A percentile compares a stretch with the other conserved stretches of the same genome.
Evolutionary conservation across 2,888 invertebrate species (phyloP).

Genomic region (Zeuzera pyrina): DNA sequence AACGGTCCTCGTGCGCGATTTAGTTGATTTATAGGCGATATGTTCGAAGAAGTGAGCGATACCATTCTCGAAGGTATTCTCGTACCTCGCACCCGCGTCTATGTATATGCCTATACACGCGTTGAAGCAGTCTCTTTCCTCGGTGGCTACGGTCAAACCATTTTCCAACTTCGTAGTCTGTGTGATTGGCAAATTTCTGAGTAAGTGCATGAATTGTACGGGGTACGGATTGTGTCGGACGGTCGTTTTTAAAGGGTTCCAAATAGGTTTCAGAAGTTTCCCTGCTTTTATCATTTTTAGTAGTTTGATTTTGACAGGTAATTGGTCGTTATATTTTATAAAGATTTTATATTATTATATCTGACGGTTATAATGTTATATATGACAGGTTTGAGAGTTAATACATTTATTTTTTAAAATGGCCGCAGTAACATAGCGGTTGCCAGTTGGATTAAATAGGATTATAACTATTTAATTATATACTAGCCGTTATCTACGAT

Average conservation of each 20-base stretch:
- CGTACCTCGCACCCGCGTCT: conserved; percentile 48
- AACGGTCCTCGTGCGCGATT: conserved; percentile 84
- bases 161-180: conserved; percentile 82
- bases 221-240: conserved; percentile 75
- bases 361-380: too few relatives aligned
- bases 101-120: conserved; percentile 41
- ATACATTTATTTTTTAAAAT: too few relatives aligned
- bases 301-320: too few relatives aligned
- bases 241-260: conserved; percentile 44
- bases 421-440: too few relatives aligned
- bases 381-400: too few relatives aligned
- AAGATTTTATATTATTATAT: too few relatives aligned
- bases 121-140: conserved; percentile 85
- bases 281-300: conserved; percentile 22
- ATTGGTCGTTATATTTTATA: too few relatives aligned
- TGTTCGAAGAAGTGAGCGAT: conserved; percentile 57
- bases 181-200: conserved; percentile 85
- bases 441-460: too few relatives aligned
- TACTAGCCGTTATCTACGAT: too few relatives aligned
- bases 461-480: too few relatives aligned
- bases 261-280: conserved; percentile 15
- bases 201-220: conserved; percentile 35
- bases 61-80: conserved; percentile 38
- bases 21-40: conserved; percentile 71
- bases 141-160: conserved; percentile 93